A percentile compares a stretch with the other conserved stretches of the same genome.
phyloP scores from a whole-genome alignment of 2,113 vertebrate genomes.

The Prolemur simus region DNA sequence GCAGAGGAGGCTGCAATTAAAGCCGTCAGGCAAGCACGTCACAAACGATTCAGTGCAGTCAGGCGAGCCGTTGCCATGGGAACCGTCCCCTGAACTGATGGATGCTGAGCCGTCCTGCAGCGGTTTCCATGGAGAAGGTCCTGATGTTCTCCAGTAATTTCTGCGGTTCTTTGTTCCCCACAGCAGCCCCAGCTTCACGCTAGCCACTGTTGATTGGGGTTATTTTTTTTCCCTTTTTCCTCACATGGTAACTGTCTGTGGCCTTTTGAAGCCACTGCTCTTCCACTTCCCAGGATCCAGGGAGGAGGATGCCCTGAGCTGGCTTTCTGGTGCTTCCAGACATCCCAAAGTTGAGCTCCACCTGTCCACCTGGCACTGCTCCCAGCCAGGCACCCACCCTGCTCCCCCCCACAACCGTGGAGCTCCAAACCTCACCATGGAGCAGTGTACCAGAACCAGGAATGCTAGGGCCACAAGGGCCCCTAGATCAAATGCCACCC shows the following conservation, averaged over 20 bases:
- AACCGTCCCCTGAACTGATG: constrained; percentile 30
- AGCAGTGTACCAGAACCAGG: not conserved
- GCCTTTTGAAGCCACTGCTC: not conserved
- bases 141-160: constrained; percentile 1
- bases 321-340: not conserved
- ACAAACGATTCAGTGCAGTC: not conserved
- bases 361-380: not conserved
- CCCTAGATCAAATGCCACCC: not conserved
- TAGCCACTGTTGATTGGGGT: not conserved
- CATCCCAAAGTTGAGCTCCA: not conserved
- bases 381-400: not conserved
- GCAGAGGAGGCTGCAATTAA: constrained; percentile 23
- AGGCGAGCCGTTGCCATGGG: constrained; percentile 59
- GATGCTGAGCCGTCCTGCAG: constrained; percentile 39
- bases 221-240: not conserved
- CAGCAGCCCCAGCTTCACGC: not conserved
- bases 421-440: not conserved
- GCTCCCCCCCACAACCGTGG: fast-evolving
- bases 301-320: not conserved
- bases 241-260: not conserved
- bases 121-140: constrained; percentile 69
- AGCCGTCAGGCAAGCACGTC: not conserved
- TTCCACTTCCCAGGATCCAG: not conserved
- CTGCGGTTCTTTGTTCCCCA: constrained; percentile 24
- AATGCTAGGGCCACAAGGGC: too few relatives aligned